Base-by-base conservation (phyloP, 2,797 vertebrate genomes). In the Halcyon badia region DNA sequence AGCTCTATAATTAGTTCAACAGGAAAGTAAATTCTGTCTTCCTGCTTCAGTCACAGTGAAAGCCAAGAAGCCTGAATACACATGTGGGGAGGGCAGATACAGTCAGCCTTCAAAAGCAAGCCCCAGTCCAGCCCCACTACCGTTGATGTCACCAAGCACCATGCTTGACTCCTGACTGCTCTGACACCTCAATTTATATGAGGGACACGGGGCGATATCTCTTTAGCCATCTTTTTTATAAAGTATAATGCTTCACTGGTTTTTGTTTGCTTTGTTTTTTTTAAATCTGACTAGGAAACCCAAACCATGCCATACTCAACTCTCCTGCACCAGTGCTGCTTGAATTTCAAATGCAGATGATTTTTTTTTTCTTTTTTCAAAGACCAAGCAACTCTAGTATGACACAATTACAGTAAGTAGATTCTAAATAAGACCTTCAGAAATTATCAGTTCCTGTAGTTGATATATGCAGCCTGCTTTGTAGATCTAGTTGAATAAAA, bases 391-490 rank as follows among this genome's bases (percentile, higher is more conserved):
- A 51, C 33, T 57, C 48, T 15, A 84, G 20, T 18, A 42, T 46
- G 87, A 85, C 39, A 62, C 10, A 85, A 54, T 54, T 72, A 79
- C 21, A 91, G 0, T n/a, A 89, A 85, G 25, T 37, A 28, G 42
- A 57, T 35, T 83, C 69, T 69, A 89, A 96, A 39, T 48, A 89
- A 93, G 81, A 92, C 42, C 42, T 56, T 75, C 48, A 79, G 73
- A 93, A 93, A 87, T 51, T 41, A 84, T 26, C 30, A 28, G 31
- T 58, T 81, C 49, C 54, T 87, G 31, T n/a, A 76, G 65, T 6
- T 76, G 49, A 89, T 42, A 70, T 4, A 75, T 52, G 54, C 28
- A 84, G n/a, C 11, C 66, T 77, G 82, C 48, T 92, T 82, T 87
- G 83, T 42, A 92, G 46, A 61, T 54, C 22, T 66, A 39, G 26